Conservation (phyloP, 53 echinoderm and acorn worm genomes). For the Astropecten irregularis region DNA sequence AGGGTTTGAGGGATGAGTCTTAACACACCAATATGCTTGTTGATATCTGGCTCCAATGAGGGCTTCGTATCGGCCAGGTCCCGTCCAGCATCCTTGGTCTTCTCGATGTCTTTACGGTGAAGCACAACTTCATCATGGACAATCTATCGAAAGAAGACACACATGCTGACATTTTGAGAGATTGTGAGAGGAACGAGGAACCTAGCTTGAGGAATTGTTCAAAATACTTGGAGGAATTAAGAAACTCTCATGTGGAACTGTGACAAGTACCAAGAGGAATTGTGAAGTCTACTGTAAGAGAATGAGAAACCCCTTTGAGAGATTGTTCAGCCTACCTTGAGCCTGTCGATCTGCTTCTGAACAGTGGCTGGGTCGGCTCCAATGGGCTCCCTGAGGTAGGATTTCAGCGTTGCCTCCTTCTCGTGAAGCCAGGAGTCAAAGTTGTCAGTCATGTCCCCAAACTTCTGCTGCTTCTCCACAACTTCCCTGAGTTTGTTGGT, state of each 20-base stretch:
- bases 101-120: conserved; percentile 92
- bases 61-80: conserved; percentile 87
- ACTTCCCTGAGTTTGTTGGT: conserved; percentile 78
- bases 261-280: too few species aligned
- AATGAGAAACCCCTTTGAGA: too few species aligned
- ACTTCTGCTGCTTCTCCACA: conserved; percentile 88
- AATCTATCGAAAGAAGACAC: conserved; percentile 31
- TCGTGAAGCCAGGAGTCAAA: conserved; percentile 84
- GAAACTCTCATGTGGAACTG: too few species aligned
- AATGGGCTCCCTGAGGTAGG: conserved; percentile 80
- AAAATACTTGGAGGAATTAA: too few species aligned
- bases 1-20: too few species aligned
- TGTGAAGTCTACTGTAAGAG: too few species aligned
- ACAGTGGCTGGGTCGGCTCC: conserved; percentile 88
- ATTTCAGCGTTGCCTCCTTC: conserved; percentile 78
- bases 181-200: too few species aligned
- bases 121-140: conserved; percentile 81
- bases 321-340: conserved; percentile 87
- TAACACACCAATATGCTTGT: conserved; percentile 61
- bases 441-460: conserved; percentile 78
- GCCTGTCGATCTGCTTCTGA: conserved; percentile 91
- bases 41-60: conserved; percentile 76
- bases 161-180: not conserved
- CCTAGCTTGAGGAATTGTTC: too few species aligned
- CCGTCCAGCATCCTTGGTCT: conserved; percentile 86